Evolutionary conservation across 2,113 vertebrate species (phyloP).

Genomic region (Marcusenius ussheri): DNA sequence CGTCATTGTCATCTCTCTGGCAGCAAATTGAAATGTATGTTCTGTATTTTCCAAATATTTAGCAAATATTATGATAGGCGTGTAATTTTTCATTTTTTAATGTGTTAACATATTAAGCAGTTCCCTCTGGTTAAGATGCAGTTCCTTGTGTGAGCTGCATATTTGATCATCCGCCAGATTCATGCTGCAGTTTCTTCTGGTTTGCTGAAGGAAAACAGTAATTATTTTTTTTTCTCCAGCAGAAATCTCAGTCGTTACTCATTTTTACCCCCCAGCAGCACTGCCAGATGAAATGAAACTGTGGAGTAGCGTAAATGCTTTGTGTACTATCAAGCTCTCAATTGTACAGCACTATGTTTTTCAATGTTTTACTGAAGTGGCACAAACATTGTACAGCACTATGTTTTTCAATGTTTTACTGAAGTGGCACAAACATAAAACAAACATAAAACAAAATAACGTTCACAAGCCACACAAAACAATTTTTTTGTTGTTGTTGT

Average conservation of each 20-base stretch:
- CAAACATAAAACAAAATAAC: slow-evolving; percentile 14
- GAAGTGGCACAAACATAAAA: slow-evolving; percentile 12
- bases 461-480: background rate
- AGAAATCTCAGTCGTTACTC: slow-evolving; percentile 31
- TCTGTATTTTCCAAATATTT: slow-evolving; percentile 36
- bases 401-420: background rate
- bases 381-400: slow-evolving; percentile 22
- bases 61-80: slow-evolving; percentile 55
- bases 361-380: background rate
- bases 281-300: slow-evolving; percentile 32
- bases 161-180: slow-evolving; percentile 41
- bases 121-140: slow-evolving; percentile 34
- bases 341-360: slow-evolving; percentile 14
- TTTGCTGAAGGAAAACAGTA: slow-evolving; percentile 24
- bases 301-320: slow-evolving; percentile 25
- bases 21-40: slow-evolving; percentile 18
- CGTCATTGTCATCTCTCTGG: slow-evolving; percentile 13
- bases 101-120: slow-evolving; percentile 39
- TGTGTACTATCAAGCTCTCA: slow-evolving; percentile 21
- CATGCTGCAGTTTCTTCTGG: slow-evolving; percentile 29
- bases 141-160: slow-evolving; percentile 34
- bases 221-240: slow-evolving; percentile 23
- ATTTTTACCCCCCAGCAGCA: slow-evolving; percentile 17
- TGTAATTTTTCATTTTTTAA: slow-evolving; percentile 45
- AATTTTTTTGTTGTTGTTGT: background rate